Conservation (phyloP, 1,140 invertebrate species). For the Apis florea region DNA sequence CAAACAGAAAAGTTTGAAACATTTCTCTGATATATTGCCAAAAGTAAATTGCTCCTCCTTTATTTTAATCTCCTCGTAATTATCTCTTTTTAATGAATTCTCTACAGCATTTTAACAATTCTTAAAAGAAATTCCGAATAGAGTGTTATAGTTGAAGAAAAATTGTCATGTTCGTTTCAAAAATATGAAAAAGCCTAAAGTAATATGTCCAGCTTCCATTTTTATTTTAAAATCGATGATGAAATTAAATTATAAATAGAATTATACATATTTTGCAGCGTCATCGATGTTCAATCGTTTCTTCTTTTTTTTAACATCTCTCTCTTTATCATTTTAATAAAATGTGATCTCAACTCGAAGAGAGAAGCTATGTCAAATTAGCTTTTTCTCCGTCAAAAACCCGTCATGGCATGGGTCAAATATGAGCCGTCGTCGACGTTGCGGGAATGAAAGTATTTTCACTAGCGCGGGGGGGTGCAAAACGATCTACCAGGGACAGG, state of each 20-base stretch:
- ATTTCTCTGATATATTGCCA: not conserved
- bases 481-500: slow-evolving; percentile 24
- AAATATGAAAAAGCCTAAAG: no score
- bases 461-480: not conserved
- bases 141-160: no score
- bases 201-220: no score
- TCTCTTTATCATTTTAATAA: slow-evolving; percentile 18
- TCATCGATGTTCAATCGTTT: not conserved
- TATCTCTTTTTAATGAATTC: not conserved
- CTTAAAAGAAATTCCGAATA: no score
- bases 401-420: slow-evolving; percentile 37
- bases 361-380: slow-evolving; percentile 43
- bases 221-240: no score
- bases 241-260: not conserved
- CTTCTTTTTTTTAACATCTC: not conserved
- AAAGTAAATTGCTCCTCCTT: not conserved
- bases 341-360: not conserved
- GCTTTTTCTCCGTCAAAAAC: slow-evolving; percentile 45
- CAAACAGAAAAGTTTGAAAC: not conserved
- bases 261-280: not conserved
- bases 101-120: no score
- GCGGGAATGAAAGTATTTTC: slow-evolving; percentile 31
- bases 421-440: slow-evolving; percentile 18
- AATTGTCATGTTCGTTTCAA: no score
- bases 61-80: not conserved